Conservation (phyloP, 2,113 vertebrate genomes). For the Stictonetta naevosa region DNA sequence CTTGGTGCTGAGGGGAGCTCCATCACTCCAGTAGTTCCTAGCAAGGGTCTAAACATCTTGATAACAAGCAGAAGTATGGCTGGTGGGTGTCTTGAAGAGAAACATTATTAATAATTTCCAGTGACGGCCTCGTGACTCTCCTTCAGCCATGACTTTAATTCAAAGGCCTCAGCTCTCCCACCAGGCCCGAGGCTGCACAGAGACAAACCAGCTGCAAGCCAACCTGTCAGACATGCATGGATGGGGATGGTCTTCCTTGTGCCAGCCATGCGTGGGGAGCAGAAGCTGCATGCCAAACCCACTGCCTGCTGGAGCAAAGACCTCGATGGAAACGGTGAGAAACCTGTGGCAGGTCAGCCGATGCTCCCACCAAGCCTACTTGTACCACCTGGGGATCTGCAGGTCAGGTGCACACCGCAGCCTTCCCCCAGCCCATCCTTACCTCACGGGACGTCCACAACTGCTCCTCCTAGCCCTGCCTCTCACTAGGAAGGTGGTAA, state of each 20-base stretch:
- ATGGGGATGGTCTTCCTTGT: conserved; percentile 51
- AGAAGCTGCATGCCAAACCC: conserved; percentile 63
- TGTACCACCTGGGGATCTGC: neutral
- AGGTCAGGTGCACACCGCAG: neutral
- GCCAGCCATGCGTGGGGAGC: conserved; percentile 62
- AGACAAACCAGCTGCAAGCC: conserved; percentile 66
- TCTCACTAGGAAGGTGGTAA: neutral
- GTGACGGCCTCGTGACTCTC: conserved; percentile 11
- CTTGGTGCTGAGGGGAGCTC: conserved; percentile 39
- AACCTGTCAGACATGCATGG: conserved; percentile 59
- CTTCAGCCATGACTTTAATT: neutral
- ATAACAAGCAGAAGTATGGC: neutral
- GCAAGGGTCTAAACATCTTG: conserved; percentile 22
- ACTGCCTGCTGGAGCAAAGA: conserved; percentile 52
- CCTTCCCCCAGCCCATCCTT: neutral
- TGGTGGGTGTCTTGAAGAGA: conserved; percentile 60
- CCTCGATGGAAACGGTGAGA: conserved; percentile 37
- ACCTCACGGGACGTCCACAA: conserved; percentile 24
- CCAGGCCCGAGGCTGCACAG: conserved; percentile 37
- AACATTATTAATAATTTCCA: conserved; percentile 56
- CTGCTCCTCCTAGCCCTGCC: neutral
- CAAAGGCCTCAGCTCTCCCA: neutral
- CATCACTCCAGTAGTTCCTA: conserved; percentile 45
- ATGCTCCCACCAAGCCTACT: conserved; percentile 41
- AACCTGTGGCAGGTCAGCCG: conserved; percentile 47